phyloP scores from a whole-genome alignment of 1,140 invertebrate genomes.

The Halictus rubicundus region DNA sequence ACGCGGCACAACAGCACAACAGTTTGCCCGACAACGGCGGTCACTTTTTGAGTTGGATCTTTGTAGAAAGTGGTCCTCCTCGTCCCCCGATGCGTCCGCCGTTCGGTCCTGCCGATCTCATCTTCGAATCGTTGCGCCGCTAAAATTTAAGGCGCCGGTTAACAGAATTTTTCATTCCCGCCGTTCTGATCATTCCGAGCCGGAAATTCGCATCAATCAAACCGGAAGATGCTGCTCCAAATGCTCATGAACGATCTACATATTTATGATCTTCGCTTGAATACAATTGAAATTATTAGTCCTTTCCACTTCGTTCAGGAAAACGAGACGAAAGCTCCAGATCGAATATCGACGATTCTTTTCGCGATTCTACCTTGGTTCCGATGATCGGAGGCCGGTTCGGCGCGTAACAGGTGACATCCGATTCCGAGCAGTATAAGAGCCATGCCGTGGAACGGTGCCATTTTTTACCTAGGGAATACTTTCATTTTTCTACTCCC shows the following conservation, averaged over 20 bases:
- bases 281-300: too few species aligned
- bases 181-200: too few species aligned
- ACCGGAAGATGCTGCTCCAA: too few species aligned
- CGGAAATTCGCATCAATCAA: too few species aligned
- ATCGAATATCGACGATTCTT: too few species aligned
- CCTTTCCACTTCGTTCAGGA: too few species aligned
- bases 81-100: constrained; percentile 84
- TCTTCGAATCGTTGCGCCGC: constrained; percentile 36
- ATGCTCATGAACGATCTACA: too few species aligned
- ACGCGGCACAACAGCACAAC: constrained; percentile 90
- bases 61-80: constrained; percentile 90
- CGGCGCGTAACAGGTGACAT: constrained; percentile 70
- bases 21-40: constrained; percentile 89
- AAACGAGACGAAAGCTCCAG: too few species aligned
- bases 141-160: constrained; percentile 39
- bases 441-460: constrained; percentile 70
- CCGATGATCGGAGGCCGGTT: constrained; percentile 52
- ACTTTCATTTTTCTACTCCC: constrained; percentile 60
- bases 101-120: constrained; percentile 72
- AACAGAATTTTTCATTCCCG: too few species aligned
- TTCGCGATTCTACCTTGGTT: constrained; percentile 47
- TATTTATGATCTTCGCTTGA: too few species aligned
- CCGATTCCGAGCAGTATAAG: constrained; percentile 71
- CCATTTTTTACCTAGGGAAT: constrained; percentile 67
- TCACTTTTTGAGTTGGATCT: constrained; percentile 89